Conservation (phyloP, 2,888 invertebrate species). For the Timema podura region DNA sequence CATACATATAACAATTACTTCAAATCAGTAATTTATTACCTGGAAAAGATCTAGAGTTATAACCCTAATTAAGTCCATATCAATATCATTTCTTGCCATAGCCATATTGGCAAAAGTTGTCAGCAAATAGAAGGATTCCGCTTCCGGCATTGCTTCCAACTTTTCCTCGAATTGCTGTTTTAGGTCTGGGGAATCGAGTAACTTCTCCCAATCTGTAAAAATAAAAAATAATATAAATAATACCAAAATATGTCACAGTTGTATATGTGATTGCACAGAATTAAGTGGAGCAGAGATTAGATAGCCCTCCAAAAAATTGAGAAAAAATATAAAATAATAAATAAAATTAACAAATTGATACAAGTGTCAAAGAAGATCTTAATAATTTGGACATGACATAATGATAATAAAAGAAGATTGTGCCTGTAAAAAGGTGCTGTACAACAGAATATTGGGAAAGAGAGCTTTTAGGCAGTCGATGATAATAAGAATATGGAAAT, state of each 20-base stretch:
- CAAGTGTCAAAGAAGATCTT: too few relatives aligned
- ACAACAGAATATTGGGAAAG: too few relatives aligned
- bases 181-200: conserved; percentile 48
- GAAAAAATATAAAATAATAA: too few relatives aligned
- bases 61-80: conserved; percentile 61
- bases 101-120: conserved; percentile 80
- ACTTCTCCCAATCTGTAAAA: conserved; percentile 46
- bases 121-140: conserved; percentile 71
- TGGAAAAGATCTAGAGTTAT: conserved; percentile 66
- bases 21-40: conserved; percentile 44
- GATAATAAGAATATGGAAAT: too few relatives aligned
- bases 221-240: conserved; percentile 21
- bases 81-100: conserved; percentile 55
- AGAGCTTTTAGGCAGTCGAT: too few relatives aligned
- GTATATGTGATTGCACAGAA: too few relatives aligned
- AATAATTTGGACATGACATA: too few relatives aligned
- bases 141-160: conserved; percentile 59
- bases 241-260: conserved; percentile 18
- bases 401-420: too few relatives aligned
- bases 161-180: conserved; percentile 60
- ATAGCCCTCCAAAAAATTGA: too few relatives aligned
- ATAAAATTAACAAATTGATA: too few relatives aligned
- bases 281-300: too few relatives aligned
- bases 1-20: conserved; percentile 10
- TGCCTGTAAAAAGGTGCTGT: too few relatives aligned